These are phyloP conservation scores for Hypena proboscidalis DNA, from an alignment of 2,888 invertebrate species.

Conservation along the genomic window DNA sequence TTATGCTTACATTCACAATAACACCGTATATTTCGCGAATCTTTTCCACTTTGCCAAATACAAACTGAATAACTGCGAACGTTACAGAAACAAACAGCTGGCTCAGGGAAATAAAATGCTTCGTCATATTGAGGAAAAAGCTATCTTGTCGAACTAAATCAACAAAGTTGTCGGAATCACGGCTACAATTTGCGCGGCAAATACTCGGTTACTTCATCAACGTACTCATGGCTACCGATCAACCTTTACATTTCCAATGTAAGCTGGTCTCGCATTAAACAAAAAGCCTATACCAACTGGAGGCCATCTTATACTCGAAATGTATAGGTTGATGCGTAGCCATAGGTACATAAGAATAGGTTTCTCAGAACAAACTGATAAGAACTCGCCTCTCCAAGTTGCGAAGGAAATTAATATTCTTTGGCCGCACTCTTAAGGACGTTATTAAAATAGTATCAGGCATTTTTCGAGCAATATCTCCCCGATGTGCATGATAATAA, in stretches of 20 bases:
- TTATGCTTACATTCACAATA: too few species aligned
- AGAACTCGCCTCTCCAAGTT: constrained; percentile 28
- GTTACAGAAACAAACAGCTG: too few species aligned
- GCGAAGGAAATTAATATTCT: constrained; percentile 41
- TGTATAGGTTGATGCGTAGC: too few species aligned
- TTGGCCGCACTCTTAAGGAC: constrained; percentile 19
- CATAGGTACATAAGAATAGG: constrained; percentile 32
- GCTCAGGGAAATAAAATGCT: too few species aligned
- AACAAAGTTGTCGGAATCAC: constrained; percentile 10
- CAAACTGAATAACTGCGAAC: too few species aligned
- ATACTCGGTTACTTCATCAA: constrained; percentile 26
- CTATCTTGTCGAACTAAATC: constrained; percentile 2
- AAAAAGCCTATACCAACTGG: too few species aligned
- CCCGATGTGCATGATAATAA: constrained; percentile 31
- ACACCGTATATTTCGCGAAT: too few species aligned
- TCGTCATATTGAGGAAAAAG: constrained; percentile 3
- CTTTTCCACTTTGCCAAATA: too few species aligned
- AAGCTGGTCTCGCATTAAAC: too few species aligned
- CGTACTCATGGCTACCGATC: too few species aligned
- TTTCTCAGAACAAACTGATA: constrained; percentile 38
- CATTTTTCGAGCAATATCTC: constrained; percentile 17
- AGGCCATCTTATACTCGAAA: too few species aligned
- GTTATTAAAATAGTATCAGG: constrained; percentile 47
- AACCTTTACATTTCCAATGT: too few species aligned
- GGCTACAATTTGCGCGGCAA: constrained; percentile 16